Evolutionary conservation across 1,140 invertebrate genomes (phyloP).

Genomic region (Laupala kohalensis): DNA sequence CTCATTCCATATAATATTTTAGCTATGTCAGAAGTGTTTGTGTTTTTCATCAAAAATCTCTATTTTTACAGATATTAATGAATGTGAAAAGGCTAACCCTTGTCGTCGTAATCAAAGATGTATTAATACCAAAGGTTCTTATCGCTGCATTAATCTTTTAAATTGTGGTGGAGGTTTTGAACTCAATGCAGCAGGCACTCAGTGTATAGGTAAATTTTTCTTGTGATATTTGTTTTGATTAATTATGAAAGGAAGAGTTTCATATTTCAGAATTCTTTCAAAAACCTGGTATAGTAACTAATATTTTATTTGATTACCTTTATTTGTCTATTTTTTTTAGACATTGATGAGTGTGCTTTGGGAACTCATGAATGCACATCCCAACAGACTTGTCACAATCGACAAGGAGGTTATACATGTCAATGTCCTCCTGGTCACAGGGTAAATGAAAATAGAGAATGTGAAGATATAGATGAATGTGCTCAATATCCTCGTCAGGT

Average conservation of each 20-base stretch:
- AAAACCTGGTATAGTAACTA: not conserved
- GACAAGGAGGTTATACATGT: conserved; percentile 59
- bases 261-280: not conserved
- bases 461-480: conserved; percentile 54
- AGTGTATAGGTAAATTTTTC: conserved; percentile 30
- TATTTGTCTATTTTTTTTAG: conserved; percentile 17
- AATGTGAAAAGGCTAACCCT: conserved; percentile 22
- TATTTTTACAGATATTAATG: conserved; percentile 13
- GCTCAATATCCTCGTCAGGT: conserved; percentile 17
- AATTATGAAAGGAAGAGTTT: not conserved
- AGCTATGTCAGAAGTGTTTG: no score
- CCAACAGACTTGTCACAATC: conserved; percentile 61
- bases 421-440: conserved; percentile 54
- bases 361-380: conserved; percentile 43
- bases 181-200: conserved; percentile 26
- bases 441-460: conserved; percentile 29
- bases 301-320: not conserved
- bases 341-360: conserved; percentile 30
- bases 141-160: conserved; percentile 27
- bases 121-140: conserved; percentile 41
- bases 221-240: not conserved
- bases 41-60: no score
- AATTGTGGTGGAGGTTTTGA: conserved; percentile 26
- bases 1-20: no score
- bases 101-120: conserved; percentile 47